Evolutionary conservation across 2,888 invertebrate species (phyloP).

Genomic region (Cecidostiba fungosa): DNA sequence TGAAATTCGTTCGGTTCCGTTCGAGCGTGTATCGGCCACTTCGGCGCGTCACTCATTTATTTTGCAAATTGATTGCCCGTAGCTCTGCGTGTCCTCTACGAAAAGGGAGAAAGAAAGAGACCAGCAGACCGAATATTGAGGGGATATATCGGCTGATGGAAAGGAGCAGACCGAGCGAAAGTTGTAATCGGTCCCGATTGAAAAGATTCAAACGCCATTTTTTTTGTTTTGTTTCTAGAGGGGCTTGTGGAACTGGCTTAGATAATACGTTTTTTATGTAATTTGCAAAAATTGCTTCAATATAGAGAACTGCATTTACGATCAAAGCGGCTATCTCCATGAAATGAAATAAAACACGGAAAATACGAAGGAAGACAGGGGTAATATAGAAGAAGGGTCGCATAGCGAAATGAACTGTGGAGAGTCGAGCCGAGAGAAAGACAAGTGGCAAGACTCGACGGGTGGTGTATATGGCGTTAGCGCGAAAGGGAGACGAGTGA

Average conservation of each 20-base stretch:
- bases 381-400: not conserved
- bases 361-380: not conserved
- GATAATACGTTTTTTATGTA: too few species aligned
- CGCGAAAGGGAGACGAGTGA: constrained; percentile 24
- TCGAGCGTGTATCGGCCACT: constrained; percentile 19
- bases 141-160: constrained; percentile 3
- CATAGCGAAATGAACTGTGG: constrained; percentile 12
- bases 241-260: too few species aligned
- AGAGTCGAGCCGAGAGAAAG: constrained; percentile 13
- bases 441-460: constrained; percentile 22
- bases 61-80: constrained; percentile 51
- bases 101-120: constrained; percentile 25
- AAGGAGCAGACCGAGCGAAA: constrained; percentile 5
- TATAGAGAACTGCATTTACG: not conserved
- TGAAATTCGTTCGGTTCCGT: constrained; percentile 17
- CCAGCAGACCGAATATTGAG: constrained; percentile 32
- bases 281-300: too few species aligned
- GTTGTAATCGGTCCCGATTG: not conserved
- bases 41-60: constrained; percentile 35
- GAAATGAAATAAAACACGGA: not conserved
- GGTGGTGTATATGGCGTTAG: not conserved
- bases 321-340: not conserved
- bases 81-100: not conserved
- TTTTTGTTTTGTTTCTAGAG: not conserved
- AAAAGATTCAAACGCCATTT: not conserved